These are phyloP conservation scores for Tachystola acroxantha DNA, from an alignment of 2,888 invertebrate genomes.

Conservation along the genomic window DNA sequence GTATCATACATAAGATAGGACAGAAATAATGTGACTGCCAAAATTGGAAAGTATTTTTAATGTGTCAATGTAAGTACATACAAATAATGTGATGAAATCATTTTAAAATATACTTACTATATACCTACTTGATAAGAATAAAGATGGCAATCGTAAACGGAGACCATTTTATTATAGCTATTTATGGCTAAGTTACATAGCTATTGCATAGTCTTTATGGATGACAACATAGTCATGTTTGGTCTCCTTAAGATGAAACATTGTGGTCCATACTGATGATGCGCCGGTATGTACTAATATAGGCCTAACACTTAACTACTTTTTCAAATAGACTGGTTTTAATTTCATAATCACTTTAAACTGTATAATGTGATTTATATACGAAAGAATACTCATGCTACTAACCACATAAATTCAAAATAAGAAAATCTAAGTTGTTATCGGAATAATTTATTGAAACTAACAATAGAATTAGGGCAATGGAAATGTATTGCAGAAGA, in stretches of 20 bases:
- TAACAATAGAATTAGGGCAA: conserved; percentile 11
- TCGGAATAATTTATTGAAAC: conserved; percentile 14
- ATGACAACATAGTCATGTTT: not conserved
- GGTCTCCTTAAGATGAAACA: not conserved
- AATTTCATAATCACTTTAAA: too few species aligned
- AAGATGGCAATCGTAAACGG: not conserved
- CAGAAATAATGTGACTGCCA: conserved; percentile 57
- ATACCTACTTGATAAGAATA: not conserved
- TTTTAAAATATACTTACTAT: conserved; percentile 18
- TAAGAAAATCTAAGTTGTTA: not conserved
- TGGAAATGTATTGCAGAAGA: not conserved
- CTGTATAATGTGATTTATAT: not conserved
- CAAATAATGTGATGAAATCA: conserved; percentile 38
- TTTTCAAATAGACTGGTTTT: too few species aligned
- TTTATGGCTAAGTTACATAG: not conserved
- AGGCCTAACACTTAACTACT: not conserved
- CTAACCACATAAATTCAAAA: not conserved
- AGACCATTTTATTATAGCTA: not conserved
- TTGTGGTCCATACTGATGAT: too few species aligned
- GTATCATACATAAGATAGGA: conserved; percentile 4
- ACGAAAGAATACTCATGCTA: conserved; percentile 4
- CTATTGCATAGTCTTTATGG: not conserved
- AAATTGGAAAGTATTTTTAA: conserved; percentile 61
- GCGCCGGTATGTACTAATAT: too few species aligned
- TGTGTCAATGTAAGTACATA: conserved; percentile 33